A percentile compares a stretch with the other conserved stretches of the same genome.
These are phyloP conservation scores for Phyllotis vaccarum DNA, from an alignment of 2,797 vertebrate genomes.

Conservation along the genomic window DNA sequence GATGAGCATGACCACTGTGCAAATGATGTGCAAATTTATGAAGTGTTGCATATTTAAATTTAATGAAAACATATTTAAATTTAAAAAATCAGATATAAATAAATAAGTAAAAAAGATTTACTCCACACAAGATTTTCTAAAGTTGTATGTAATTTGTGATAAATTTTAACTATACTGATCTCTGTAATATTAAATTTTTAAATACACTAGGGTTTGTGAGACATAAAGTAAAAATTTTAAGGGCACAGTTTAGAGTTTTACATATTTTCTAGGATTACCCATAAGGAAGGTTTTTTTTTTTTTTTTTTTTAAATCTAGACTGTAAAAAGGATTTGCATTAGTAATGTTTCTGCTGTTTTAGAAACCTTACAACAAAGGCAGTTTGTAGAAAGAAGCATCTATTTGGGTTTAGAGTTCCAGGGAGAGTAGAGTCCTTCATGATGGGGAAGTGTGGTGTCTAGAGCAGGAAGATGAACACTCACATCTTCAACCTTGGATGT, in stretches of 20 bases:
- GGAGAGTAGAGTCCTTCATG: too few species aligned
- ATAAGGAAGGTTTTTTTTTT: constrained; percentile 33
- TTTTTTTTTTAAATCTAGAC: constrained; percentile 40
- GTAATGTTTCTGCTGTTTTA: background rate
- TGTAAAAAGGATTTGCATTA: background rate
- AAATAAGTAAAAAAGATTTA: constrained; percentile 15
- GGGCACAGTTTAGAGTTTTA: constrained; percentile 54
- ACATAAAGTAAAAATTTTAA: constrained; percentile 46
- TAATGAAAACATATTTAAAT: background rate
- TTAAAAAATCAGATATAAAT: background rate
- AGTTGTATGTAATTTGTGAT: constrained; percentile 42
- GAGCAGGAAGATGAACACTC: background rate
- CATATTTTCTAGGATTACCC: constrained; percentile 36
- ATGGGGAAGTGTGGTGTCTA: background rate
- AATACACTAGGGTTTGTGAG: constrained; percentile 22
- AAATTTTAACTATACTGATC: constrained; percentile 37
- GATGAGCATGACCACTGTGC: background rate
- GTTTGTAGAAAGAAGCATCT: background rate
- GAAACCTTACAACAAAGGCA: background rate
- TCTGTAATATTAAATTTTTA: constrained; percentile 39
- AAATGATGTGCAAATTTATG: background rate
- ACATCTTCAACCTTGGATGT: background rate
- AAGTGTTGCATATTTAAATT: background rate
- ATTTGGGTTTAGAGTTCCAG: background rate
- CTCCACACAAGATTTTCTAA: constrained; percentile 5